Base-by-base conservation (phyloP, 2,888 invertebrate species). In the Polia nebulosa region DNA sequence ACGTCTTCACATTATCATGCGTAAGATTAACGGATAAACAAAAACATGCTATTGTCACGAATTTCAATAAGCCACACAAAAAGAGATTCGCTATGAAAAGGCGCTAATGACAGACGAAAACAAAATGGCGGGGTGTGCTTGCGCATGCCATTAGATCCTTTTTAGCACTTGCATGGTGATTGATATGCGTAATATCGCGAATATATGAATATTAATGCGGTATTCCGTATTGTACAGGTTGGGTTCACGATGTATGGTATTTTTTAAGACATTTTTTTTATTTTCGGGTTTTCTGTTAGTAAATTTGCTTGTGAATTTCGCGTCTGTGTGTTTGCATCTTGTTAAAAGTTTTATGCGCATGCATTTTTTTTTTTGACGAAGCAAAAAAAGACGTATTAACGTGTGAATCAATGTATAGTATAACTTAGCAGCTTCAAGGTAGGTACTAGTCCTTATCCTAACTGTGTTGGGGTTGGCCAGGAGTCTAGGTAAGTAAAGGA, bases 181-280 rank as follows among this genome's bases (percentile, higher is more conserved):
- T 95, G 95, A 95, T 95, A 95, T 94, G 95, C 94, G 93, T 91
- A 94, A 95, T 94, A 88, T 84, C 87, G 91, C 91, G 87, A 78
- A 84, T 90, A 88, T 91, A 92, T 95, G 94, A 94, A 95, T 95
- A 94, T 94, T 93, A 92, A 94, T 91, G 84, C 44, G 45, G 61
- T 75, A 87, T 91, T 90, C 51, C 45, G 63, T 74, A 87, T 91
- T 90, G 89, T 92, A 90, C 93, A 93, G 92, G 93, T 86, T 90
- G 87, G 91, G 91, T 85, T 90, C 87, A 91, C 88, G 88, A 88
- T 83, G 81, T 11, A n/a, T n/a, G n/a, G n/a, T n/a, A 3, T 53
- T 45, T 73, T 72, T 47, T 59, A n/a, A 49, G 56, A 47, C 15
- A 74, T 80, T 75, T 81, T 78, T 86, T 86, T 86, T 70, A 0